Base-by-base conservation (phyloP, 2,113 vertebrate genomes). In the Rhinopomastus cyanomelas region DNA sequence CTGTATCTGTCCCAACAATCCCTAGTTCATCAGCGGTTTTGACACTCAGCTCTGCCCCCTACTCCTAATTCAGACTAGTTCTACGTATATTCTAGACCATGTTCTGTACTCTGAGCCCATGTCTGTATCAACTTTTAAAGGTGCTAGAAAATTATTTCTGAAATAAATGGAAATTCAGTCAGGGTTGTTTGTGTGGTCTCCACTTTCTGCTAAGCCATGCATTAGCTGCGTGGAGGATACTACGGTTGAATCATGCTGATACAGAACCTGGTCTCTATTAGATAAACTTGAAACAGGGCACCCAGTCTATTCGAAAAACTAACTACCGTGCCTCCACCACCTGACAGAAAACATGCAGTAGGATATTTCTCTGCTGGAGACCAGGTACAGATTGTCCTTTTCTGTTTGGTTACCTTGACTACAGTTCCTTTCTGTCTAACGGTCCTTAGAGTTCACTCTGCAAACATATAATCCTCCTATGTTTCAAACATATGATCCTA, bases 321-420 rank as follows among this genome's bases (percentile, higher is more conserved):
- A 76, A 39, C 34, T 77, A 39, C 23, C 19, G 19, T 13, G 30
- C 3, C 46, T 67, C 26, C 32, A n/a, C 32, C 55, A 4, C 25
- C 29, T 82, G 57, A 60, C 74, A 79, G 39, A 72, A 71, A 84
- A 80, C 23, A 67, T 1, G 8, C 88, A 53, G 42, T 59, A 81
- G 44, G 46, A 53, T 66, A 72, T 51, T 8, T 0, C 10, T 55
- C n/a, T 37, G 80, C 30, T 29, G 64, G 57, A 80, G 37, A 85
- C 26, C 5, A 2, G 17, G n/a, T 26, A 69, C 59, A 86, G 39
- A 29, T 39, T 69, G 16, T 46, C 56, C 60, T 82, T 82, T 93
- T 60, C 59, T 84, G 16, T 36, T 81, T 89, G 55, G 51, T 80
- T 68, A 66, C 32, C 69, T 72, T 94, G 25, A 67, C 49, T 48